Conservation (phyloP, 2,113 vertebrate species). For the Edolisoma coerulescens region DNA sequence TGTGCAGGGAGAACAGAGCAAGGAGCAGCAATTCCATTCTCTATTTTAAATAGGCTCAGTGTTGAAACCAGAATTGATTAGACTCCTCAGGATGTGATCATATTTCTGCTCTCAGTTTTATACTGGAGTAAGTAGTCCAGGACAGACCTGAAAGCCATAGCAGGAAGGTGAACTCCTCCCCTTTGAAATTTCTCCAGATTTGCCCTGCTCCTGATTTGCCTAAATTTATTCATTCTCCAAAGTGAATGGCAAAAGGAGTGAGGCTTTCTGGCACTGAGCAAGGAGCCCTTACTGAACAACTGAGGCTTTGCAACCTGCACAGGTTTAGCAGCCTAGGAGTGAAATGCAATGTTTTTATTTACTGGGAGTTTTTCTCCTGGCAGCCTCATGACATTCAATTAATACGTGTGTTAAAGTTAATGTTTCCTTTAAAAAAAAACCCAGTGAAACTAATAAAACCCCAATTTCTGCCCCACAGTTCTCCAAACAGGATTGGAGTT, state of each 20-base stretch:
- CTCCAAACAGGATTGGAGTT: background rate
- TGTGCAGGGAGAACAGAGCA: conserved; percentile 14
- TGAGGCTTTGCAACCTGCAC: background rate
- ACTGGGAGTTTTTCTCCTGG: background rate
- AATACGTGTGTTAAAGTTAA: fast-evolving
- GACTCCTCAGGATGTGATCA: conserved; percentile 6
- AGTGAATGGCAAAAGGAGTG: background rate
- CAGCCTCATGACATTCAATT: background rate
- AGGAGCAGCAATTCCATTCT: conserved; percentile 52
- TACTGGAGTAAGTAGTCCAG: conserved; percentile 44
- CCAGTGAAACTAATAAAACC: background rate
- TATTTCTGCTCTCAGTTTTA: conserved; percentile 64
- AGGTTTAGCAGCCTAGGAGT: background rate
- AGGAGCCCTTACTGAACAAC: background rate
- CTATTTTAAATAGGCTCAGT: conserved; percentile 17
- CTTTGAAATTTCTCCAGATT: conserved; percentile 57
- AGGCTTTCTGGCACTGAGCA: background rate
- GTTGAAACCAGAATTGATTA: conserved; percentile 34
- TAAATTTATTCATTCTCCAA: background rate
- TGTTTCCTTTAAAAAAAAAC: background rate
- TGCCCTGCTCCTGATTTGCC: conserved; percentile 32
- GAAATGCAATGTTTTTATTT: background rate
- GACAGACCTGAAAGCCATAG: conserved; percentile 54
- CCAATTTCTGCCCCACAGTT: background rate
- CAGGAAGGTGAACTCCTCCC: conserved; percentile 66